These are phyloP conservation scores for Cephus rjabovi DNA, from an alignment of 2,888 invertebrate species.

Conservation along the genomic window DNA sequence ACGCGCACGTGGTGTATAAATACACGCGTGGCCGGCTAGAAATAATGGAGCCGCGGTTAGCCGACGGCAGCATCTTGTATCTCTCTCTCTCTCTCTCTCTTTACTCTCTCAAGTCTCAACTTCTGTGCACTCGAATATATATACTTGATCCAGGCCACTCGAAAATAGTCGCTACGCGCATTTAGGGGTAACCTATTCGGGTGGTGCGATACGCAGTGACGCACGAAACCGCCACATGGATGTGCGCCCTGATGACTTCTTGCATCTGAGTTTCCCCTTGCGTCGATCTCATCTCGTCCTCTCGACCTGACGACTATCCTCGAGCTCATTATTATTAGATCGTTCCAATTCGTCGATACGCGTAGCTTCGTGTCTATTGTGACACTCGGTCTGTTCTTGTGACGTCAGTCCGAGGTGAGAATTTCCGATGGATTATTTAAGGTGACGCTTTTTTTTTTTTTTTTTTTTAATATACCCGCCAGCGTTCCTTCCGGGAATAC, in stretches of 20 bases:
- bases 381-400: background rate
- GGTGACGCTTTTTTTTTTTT: background rate
- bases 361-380: background rate
- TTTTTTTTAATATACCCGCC: background rate
- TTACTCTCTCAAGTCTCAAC: conserved; percentile 15
- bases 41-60: conserved; percentile 35
- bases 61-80: conserved; percentile 20
- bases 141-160: conserved; percentile 50
- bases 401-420: background rate
- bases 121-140: conserved; percentile 35
- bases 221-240: conserved; percentile 25
- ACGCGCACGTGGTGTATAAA: conserved; percentile 24
- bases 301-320: background rate
- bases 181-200: conserved; percentile 38
- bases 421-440: background rate
- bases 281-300: background rate
- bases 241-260: background rate
- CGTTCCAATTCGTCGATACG: conserved; percentile 12
- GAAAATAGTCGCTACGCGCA: conserved; percentile 49
- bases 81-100: conserved; percentile 13
- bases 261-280: background rate
- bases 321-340: conserved; percentile 16
- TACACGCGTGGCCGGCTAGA: conserved; percentile 33
- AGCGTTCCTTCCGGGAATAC: too few relatives aligned
- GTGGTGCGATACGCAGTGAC: conserved; percentile 36